A percentile compares a stretch with the other conserved stretches of the same genome.
These are phyloP conservation scores for Micropoecilia bifurca DNA, from an alignment of 2,797 vertebrate genomes.

Conservation along the genomic window DNA sequence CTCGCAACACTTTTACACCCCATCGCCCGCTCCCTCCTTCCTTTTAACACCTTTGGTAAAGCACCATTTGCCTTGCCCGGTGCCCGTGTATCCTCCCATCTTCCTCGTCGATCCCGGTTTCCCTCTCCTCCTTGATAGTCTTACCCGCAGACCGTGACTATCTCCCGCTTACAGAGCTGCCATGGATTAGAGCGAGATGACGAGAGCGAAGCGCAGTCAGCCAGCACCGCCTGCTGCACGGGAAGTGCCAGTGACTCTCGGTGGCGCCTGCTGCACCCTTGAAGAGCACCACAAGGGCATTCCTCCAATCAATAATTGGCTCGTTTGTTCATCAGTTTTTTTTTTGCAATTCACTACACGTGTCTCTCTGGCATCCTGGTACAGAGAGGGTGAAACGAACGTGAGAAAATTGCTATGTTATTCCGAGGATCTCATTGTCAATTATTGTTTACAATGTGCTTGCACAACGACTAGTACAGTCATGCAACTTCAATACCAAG, in stretches of 20 bases:
- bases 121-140: constrained; percentile 77
- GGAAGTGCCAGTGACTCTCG: constrained; percentile 39
- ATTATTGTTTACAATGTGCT: not conserved
- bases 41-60: constrained; percentile 69
- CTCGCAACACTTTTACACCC: constrained; percentile 33
- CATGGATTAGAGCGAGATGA: constrained; percentile 72
- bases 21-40: constrained; percentile 36
- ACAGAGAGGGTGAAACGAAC: not conserved
- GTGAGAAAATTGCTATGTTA: not conserved
- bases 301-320: constrained; percentile 22
- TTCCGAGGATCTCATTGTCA: not conserved
- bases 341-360: not conserved
- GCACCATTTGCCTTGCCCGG: constrained; percentile 59
- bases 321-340: constrained; percentile 22
- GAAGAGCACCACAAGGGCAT: constrained; percentile 70
- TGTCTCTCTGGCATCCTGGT: not conserved
- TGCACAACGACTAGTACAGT: not conserved
- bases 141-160: constrained; percentile 83
- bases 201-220: constrained; percentile 50
- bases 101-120: constrained; percentile 64
- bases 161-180: constrained; percentile 79
- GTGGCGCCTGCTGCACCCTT: constrained; percentile 59
- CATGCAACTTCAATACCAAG: not conserved
- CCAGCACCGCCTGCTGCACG: constrained; percentile 73
- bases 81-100: constrained; percentile 72